phyloP scores from a whole-genome alignment of 2,113 vertebrate genomes.

The Coracopsis vasa region DNA sequence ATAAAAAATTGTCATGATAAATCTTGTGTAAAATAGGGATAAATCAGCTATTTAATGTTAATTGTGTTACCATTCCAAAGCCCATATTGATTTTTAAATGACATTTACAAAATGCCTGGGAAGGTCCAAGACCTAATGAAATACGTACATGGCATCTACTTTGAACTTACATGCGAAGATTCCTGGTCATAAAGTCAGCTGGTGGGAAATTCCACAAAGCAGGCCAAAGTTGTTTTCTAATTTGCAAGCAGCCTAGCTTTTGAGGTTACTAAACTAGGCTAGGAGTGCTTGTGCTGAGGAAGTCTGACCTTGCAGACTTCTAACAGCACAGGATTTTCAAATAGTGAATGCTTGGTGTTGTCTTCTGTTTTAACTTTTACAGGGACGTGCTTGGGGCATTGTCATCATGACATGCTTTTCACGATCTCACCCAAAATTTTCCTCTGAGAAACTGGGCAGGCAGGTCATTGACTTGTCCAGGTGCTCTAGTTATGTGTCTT shows the following conservation, averaged over 20 bases:
- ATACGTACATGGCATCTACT: neutral
- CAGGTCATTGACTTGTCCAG: neutral
- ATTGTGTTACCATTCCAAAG: slow-evolving; percentile 39
- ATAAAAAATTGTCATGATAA: slow-evolving; percentile 59
- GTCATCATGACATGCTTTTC: neutral
- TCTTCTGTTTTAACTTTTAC: neutral
- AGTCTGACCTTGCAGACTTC: neutral
- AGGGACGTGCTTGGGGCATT: neutral
- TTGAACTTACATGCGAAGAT: neutral
- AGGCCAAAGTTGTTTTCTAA: neutral
- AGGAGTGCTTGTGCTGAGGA: neutral
- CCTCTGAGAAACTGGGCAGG: neutral
- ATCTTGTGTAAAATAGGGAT: slow-evolving; percentile 51
- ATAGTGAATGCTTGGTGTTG: accelerated
- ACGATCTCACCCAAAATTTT: neutral
- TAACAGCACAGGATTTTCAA: neutral
- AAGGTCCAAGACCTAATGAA: neutral
- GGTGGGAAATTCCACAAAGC: neutral
- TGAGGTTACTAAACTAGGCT: neutral
- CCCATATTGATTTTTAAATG: slow-evolving; percentile 49
- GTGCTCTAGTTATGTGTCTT: neutral
- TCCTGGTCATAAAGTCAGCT: neutral
- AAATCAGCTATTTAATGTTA: slow-evolving; percentile 23
- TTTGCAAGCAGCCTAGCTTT: neutral
- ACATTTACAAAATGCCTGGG: neutral